A percentile compares a stretch with the other conserved stretches of the same genome.
Evolutionary conservation across 1,140 invertebrate genomes (phyloP).

Genomic region (Magallana ariakensis): DNA sequence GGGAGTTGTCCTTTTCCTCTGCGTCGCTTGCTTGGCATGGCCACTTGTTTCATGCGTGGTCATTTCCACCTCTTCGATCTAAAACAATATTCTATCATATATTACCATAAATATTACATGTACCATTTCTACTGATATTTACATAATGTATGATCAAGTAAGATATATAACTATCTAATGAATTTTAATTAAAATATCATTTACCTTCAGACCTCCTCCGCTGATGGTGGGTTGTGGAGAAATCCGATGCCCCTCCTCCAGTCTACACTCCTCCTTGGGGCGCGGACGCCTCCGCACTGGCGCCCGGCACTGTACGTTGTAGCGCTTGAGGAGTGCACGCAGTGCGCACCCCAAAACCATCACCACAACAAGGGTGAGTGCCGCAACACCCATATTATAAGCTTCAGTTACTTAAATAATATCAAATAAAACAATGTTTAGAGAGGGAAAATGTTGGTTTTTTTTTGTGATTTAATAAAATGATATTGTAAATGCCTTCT

Average conservation of each 20-base stretch:
- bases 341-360: not conserved
- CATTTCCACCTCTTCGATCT: no score
- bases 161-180: not conserved
- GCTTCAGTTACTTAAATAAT: not conserved
- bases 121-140: no score
- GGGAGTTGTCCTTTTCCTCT: no score
- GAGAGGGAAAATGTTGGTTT: no score
- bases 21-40: no score
- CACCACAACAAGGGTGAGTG: not conserved
- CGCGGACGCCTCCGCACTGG: no score
- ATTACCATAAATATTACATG: no score
- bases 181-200: not conserved
- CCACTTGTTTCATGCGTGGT: no score
- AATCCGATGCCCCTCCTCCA: not conserved
- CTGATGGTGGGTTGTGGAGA: not conserved
- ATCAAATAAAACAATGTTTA: not conserved
- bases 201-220: not conserved
- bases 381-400: not conserved
- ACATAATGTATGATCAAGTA: not conserved
- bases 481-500: not conserved
- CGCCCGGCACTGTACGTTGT: no score
- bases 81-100: no score
- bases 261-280: no score
- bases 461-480: not conserved
- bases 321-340: no score